phyloP scores from a whole-genome alignment of 2,113 vertebrate species.

The Bettongia penicillata region DNA sequence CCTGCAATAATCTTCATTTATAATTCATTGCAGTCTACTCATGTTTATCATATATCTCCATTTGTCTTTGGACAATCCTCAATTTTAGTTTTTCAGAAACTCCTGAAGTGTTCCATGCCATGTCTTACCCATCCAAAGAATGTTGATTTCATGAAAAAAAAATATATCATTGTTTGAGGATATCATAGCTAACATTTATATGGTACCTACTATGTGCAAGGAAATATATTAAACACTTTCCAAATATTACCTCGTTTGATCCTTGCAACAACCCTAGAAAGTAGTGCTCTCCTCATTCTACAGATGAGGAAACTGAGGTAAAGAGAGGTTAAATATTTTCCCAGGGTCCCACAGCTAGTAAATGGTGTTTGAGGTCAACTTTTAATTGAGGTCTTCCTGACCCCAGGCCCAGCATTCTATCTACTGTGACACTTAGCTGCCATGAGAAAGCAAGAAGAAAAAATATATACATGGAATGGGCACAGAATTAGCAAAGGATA shows the following conservation, averaged over 20 bases:
- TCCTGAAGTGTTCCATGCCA: background rate
- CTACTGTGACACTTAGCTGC: background rate
- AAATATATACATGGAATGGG: background rate
- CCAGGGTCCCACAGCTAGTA: background rate
- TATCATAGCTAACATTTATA: background rate
- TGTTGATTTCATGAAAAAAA: background rate
- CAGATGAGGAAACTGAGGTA: background rate
- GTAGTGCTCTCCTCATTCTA: background rate
- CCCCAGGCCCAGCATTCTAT: background rate
- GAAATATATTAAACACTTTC: background rate
- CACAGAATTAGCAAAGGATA: background rate
- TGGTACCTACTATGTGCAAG: background rate
- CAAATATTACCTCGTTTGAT: background rate
- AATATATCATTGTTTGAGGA: background rate
- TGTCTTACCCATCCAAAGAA: background rate
- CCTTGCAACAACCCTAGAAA: background rate
- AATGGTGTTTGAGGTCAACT: background rate
- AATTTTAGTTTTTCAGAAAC: background rate
- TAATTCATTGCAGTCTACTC: background rate
- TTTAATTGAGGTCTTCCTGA: background rate
- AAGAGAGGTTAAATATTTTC: background rate
- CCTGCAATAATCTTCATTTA: background rate
- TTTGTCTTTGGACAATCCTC: background rate
- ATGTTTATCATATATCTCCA: background rate
- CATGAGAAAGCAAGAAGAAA: background rate